phyloP scores from a whole-genome alignment of 2,797 vertebrate genomes.

The Triplophysa yarkandensis region DNA sequence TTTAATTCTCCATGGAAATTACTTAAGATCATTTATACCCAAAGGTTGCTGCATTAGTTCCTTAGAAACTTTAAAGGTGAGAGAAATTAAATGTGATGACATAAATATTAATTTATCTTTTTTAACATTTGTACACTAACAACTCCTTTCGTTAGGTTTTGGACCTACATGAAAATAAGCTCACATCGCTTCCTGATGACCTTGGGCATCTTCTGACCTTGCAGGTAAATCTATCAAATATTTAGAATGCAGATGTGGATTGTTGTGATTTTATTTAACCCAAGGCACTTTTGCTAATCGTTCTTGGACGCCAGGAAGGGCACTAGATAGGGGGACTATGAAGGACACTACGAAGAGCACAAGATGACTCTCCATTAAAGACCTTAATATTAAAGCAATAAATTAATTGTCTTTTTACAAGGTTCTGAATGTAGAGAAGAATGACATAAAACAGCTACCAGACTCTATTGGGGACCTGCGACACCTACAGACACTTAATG shows the following conservation, averaged over 20 bases:
- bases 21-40: conserved; percentile 81
- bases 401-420: conserved; percentile 54
- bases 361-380: too few species aligned
- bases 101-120: not conserved
- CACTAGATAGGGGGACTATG: too few species aligned
- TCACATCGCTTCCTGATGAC: conserved; percentile 83
- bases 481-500: conserved; percentile 87
- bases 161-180: conserved; percentile 90
- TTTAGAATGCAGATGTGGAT: not conserved
- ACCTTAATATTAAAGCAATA: not conserved
- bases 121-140: not conserved
- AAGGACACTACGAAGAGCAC: too few species aligned
- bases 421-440: conserved; percentile 92
- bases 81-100: not conserved
- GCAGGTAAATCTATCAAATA: conserved; percentile 74
- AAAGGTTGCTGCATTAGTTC: conserved; percentile 83
- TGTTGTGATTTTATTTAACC: not conserved
- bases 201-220: conserved; percentile 83
- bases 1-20: conserved; percentile 88
- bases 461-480: conserved; percentile 80
- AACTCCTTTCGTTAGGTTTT: conserved; percentile 78
- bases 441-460: conserved; percentile 83
- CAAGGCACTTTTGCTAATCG: not conserved
- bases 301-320: too few species aligned
- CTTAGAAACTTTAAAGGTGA: conserved; percentile 88